Conservation (phyloP, 2,888 invertebrate species). For the Galerucella nymphaeae region DNA sequence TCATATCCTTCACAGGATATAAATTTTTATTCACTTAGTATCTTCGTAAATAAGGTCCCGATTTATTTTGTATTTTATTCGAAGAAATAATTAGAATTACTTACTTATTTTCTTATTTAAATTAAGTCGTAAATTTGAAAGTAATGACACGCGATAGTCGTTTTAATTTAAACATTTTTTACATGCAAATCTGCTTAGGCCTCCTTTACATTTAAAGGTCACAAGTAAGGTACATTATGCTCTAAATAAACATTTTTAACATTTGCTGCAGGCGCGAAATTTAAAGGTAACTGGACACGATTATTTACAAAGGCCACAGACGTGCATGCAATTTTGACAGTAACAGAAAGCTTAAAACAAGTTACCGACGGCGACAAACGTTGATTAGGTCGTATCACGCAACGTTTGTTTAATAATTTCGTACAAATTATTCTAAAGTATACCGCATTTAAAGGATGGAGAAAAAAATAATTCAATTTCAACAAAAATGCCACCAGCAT, state of each 20-base stretch:
- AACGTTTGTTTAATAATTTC: conserved; percentile 24
- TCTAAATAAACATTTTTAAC: conserved; percentile 1
- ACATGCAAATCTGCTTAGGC: background rate
- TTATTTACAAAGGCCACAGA: conserved; percentile 22
- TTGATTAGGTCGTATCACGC: conserved; percentile 38
- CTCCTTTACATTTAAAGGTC: background rate
- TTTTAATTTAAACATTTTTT: background rate
- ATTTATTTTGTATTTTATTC: too few relatives aligned
- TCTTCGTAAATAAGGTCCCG: too few relatives aligned
- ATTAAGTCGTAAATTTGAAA: background rate
- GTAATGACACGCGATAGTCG: background rate
- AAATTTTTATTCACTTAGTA: background rate
- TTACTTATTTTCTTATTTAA: background rate
- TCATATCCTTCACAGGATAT: background rate
- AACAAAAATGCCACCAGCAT: background rate
- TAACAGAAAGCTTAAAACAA: conserved; percentile 33
- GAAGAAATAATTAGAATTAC: too few relatives aligned
- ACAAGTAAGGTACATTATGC: background rate
- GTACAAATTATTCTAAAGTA: conserved; percentile 16
- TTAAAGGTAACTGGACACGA: conserved; percentile 22
- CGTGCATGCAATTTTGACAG: conserved; percentile 36
- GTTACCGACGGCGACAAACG: conserved; percentile 34
- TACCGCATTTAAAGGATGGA: background rate
- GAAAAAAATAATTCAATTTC: background rate
- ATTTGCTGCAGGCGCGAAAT: conserved; percentile 18